Conservation (phyloP, 2,113 vertebrate species). For the Colaptes auratus region DNA sequence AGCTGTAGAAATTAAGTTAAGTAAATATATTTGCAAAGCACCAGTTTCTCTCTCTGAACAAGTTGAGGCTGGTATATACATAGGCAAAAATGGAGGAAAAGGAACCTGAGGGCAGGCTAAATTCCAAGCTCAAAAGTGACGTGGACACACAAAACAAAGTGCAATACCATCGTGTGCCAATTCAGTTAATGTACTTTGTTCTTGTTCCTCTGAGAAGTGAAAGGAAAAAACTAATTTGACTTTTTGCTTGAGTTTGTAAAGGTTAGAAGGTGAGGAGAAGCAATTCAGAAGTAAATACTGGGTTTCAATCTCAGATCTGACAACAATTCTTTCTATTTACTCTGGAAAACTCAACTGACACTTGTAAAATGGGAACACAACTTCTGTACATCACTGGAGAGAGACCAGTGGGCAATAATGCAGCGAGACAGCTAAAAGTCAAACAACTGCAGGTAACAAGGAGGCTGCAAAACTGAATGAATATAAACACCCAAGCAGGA, state of each 20-base stretch:
- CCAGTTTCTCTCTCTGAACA: neutral
- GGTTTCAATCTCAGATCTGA: conserved; percentile 1
- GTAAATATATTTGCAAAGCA: neutral
- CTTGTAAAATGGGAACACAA: neutral
- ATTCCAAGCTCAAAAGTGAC: conserved; percentile 39
- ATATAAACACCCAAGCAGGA: neutral
- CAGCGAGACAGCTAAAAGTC: neutral
- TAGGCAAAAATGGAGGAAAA: neutral
- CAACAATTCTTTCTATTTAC: neutral
- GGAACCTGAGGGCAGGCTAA: conserved; percentile 15
- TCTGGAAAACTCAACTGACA: neutral
- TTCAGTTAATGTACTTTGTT: conserved; percentile 50
- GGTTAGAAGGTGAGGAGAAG: neutral
- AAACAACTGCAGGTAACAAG: neutral
- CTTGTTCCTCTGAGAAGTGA: neutral
- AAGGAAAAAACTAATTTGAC: neutral
- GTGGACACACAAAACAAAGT: conserved; percentile 57
- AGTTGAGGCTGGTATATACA: neutral
- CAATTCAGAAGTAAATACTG: neutral
- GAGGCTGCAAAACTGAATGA: neutral
- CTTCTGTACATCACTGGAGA: neutral
- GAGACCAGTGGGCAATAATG: neutral
- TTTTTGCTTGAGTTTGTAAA: neutral
- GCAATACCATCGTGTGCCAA: neutral
- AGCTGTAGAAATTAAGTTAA: neutral